Evolutionary conservation across 1,140 invertebrate species (phyloP), one percentile per base, ranked within the genome.

Genomic region (Euglossa dilemma): DNA sequence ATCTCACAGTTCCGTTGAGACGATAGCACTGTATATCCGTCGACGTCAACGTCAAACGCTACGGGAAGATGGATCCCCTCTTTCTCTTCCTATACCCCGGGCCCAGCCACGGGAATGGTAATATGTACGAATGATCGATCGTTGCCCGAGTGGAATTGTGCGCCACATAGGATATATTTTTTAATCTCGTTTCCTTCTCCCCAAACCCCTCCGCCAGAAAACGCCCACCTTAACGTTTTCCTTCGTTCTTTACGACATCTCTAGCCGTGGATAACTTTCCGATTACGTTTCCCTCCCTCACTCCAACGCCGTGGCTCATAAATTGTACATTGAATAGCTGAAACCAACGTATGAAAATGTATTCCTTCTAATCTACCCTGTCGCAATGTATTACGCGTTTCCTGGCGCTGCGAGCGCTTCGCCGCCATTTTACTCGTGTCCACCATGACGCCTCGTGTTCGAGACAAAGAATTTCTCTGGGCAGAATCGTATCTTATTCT

Each of bases 81-180:
- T 82, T 79, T 87, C 77, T 82, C 50, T 80, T 67, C 80, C 79
- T 61, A 69, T 57, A 36, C 52, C 16, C 78, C 72, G 64, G 74
- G 59, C 61, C 63, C 67, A 25, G 43, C 72, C 66, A 57, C 25
- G 56, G 70, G 73, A 84, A 88, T 86, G 85, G 77, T 87, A 84
- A 88, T 87, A 82, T 61, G 85, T 75, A 85, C 52, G 77, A 87
- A 87, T 88, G 86, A 88, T 88, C 87, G 87, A 88, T 87, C 86
- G 87, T 75, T 81, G 56, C 70, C 78, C 56, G 72, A 81, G 77
- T 84, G 78, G 74, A 85, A 87, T 85, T 81, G 83, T 83, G 67
- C 78, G 57, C 63, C 78, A 72, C 78, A 56, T 61, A 74, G 69
- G 75, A 83, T 82, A 79, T 76, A 84, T 84, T 87, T 88, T 88